Conservation (phyloP, 2,113 vertebrate genomes). For the Eptesicus fuscus region DNA sequence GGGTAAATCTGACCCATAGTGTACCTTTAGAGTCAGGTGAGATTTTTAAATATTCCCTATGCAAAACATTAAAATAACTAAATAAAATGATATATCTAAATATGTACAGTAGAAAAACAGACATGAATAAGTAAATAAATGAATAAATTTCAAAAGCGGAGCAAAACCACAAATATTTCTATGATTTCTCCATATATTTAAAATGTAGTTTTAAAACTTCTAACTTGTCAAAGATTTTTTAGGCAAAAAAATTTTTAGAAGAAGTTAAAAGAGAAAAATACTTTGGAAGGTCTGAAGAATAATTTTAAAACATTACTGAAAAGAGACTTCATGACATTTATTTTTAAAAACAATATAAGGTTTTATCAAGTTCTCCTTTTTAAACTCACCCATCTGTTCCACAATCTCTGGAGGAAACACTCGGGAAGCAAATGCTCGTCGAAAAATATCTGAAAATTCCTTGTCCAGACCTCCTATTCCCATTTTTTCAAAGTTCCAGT, state of each 20-base stretch:
- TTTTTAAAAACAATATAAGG: neutral
- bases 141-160: neutral
- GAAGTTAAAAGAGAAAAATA: conserved; percentile 29
- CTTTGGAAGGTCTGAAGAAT: conserved; percentile 15
- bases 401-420: conserved; percentile 98
- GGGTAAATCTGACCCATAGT: neutral
- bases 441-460: conserved; percentile 97
- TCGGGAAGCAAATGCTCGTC: conserved; percentile 95
- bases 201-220: conserved; percentile 13
- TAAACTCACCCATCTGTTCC: conserved; percentile 96
- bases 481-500: conserved; percentile 99
- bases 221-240: conserved; percentile 1
- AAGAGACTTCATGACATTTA: neutral
- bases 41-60: conserved; percentile 8
- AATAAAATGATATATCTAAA: neutral
- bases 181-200: neutral
- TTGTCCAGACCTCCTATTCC: conserved; percentile 97
- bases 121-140: neutral
- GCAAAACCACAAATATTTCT: conserved; percentile 15
- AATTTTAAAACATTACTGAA: neutral
- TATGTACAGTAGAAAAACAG: neutral
- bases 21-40: neutral
- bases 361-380: conserved; percentile 5
- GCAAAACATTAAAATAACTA: neutral
- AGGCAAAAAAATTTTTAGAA: neutral